Conservation (phyloP, 2,888 invertebrate species). For the Ditylenchus weischeri region DNA sequence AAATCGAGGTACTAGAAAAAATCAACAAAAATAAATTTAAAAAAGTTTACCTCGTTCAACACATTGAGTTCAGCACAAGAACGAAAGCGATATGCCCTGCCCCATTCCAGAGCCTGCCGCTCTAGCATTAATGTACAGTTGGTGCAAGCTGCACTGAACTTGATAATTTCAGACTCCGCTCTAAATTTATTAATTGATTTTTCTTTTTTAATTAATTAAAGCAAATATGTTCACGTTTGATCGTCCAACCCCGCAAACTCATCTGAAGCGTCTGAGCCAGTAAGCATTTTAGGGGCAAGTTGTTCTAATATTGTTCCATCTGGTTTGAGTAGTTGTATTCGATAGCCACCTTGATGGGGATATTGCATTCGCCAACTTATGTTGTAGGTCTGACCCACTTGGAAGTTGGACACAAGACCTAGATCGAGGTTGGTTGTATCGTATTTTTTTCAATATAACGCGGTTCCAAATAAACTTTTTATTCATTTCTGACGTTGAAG, state of each 20-base stretch:
- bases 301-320: slow-evolving; percentile 41
- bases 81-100: slow-evolving; percentile 67
- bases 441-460: slow-evolving; percentile 8
- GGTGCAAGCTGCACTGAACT: slow-evolving; percentile 39
- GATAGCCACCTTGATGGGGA: slow-evolving; percentile 46
- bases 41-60: slow-evolving; percentile 14
- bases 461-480: neutral
- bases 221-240: slow-evolving; percentile 4
- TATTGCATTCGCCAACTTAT: slow-evolving; percentile 43
- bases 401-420: slow-evolving; percentile 17
- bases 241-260: slow-evolving; percentile 31
- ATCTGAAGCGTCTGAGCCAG: slow-evolving; percentile 16
- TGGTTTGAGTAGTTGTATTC: slow-evolving; percentile 40
- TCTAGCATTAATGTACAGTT: slow-evolving; percentile 79
- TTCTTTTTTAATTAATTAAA: neutral
- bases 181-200: slow-evolving; percentile 19
- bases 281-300: slow-evolving; percentile 30
- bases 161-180: slow-evolving; percentile 30
- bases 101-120: slow-evolving; percentile 86
- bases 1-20: too few species aligned
- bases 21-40: slow-evolving; percentile 16
- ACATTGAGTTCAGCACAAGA: slow-evolving; percentile 81
- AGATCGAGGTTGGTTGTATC: slow-evolving; percentile 18
- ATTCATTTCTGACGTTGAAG: too few species aligned
- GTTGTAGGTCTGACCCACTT: slow-evolving; percentile 24